A percentile compares a stretch with the other conserved stretches of the same genome.
Evolutionary conservation across 2,888 invertebrate species (phyloP).

Genomic region (Spialia ferax): DNA sequence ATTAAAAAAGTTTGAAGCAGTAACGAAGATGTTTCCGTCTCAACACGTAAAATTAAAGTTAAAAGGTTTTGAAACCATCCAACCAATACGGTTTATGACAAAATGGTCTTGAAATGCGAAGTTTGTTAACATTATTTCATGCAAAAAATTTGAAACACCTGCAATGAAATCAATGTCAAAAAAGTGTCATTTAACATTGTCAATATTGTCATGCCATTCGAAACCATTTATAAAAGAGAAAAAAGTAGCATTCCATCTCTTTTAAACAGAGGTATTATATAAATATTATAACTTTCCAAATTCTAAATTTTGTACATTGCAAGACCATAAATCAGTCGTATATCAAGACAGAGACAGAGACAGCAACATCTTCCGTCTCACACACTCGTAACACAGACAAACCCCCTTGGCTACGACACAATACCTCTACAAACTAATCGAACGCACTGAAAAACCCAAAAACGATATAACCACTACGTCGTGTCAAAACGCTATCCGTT

Average conservation of each 20-base stretch:
- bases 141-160: background rate
- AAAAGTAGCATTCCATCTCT: too few species aligned
- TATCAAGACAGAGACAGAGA: conserved; percentile 38
- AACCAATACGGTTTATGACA: background rate
- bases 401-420: conserved; percentile 87
- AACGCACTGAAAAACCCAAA: conserved; percentile 68
- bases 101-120: background rate
- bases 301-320: background rate
- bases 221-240: too few species aligned
- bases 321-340: background rate
- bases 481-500: conserved; percentile 54
- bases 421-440: conserved; percentile 77
- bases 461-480: conserved; percentile 73
- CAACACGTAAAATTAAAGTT: background rate
- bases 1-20: conserved; percentile 37
- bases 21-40: conserved; percentile 40
- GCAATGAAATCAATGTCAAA: background rate
- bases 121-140: background rate
- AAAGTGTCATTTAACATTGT: too few species aligned
- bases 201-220: too few species aligned
- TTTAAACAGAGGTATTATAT: too few species aligned
- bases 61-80: background rate
- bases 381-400: conserved; percentile 74
- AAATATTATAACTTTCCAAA: too few species aligned
- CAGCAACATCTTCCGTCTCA: conserved; percentile 68